Percentiles rank a stretch among this genome's conserved stretches.
phyloP scores from a whole-genome alignment of 2,113 vertebrate genomes.

The Chlorodrepanis virens region DNA sequence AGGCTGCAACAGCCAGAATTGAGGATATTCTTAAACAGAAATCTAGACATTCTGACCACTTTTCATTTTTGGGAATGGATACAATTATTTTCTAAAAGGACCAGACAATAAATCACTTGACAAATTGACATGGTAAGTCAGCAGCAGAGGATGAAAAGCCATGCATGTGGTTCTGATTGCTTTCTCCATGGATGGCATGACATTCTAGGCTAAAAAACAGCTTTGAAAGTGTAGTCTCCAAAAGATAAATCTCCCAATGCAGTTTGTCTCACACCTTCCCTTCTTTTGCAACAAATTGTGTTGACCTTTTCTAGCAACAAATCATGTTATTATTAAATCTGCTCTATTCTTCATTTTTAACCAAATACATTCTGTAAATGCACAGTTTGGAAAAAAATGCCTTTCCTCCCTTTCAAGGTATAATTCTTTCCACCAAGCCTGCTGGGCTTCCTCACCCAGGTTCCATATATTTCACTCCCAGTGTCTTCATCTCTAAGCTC shows the following conservation, averaged over 20 bases:
- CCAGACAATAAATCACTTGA: slow-evolving; percentile 19
- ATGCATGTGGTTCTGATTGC: neutral
- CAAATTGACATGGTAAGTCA: slow-evolving; percentile 9
- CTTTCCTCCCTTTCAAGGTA: neutral
- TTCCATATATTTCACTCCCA: neutral
- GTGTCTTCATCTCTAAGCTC: neutral
- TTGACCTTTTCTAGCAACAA: neutral
- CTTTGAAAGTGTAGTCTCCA: neutral
- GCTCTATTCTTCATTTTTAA: neutral
- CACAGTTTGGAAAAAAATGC: neutral
- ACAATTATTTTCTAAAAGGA: neutral
- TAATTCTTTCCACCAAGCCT: neutral
- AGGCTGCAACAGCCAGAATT: neutral
- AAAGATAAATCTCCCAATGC: neutral
- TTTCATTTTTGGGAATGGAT: neutral
- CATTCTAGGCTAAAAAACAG: neutral
- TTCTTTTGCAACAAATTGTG: neutral
- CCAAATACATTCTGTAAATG: neutral
- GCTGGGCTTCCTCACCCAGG: neutral
- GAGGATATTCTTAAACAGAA: neutral
- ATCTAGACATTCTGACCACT: neutral
- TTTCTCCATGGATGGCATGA: neutral
- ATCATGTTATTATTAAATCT: neutral
- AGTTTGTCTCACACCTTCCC: neutral
- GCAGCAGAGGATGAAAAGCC: neutral